Evolutionary conservation across 2,113 vertebrate genomes (phyloP).

Genomic region (Calyptommatus sinebrachiatus): DNA sequence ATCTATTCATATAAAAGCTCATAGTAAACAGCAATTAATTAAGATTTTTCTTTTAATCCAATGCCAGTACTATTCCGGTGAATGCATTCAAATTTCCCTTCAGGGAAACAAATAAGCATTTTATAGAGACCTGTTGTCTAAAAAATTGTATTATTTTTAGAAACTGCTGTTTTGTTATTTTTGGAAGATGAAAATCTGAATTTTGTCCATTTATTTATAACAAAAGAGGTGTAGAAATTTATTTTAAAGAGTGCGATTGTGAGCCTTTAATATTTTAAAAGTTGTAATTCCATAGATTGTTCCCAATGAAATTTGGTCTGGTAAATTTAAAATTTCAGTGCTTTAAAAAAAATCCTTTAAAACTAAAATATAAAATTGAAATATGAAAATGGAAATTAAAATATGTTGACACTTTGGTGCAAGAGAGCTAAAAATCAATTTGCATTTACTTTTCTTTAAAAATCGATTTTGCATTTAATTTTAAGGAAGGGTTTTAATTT

Average conservation of each 20-base stretch:
- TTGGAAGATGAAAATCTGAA: slow-evolving; percentile 12
- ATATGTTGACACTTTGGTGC: not conserved
- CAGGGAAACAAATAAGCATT: not conserved
- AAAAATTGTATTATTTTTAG: not conserved
- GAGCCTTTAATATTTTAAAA: too few species aligned
- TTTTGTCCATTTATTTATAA: not conserved
- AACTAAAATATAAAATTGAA: too few species aligned
- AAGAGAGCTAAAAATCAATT: not conserved
- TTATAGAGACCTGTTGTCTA: not conserved
- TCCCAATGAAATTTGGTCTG: not conserved
- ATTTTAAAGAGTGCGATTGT: not conserved
- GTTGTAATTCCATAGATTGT: not conserved
- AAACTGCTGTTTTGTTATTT: slow-evolving; percentile 30
- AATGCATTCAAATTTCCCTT: not conserved
- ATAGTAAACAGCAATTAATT: too few species aligned
- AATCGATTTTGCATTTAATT: too few species aligned
- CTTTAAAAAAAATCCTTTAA: not conserved
- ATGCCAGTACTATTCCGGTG: too few species aligned
- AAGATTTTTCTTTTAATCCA: too few species aligned
- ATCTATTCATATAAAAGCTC: not conserved
- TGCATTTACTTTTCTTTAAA: not conserved
- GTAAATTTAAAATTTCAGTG: not conserved
- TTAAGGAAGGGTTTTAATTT: not conserved
- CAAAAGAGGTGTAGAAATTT: too few species aligned
- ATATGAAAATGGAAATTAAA: not conserved